Percentiles rank a stretch among this genome's conserved stretches.
phyloP scores from a whole-genome alignment of 2,797 vertebrate genomes.

The Pelodytes ibericus region DNA sequence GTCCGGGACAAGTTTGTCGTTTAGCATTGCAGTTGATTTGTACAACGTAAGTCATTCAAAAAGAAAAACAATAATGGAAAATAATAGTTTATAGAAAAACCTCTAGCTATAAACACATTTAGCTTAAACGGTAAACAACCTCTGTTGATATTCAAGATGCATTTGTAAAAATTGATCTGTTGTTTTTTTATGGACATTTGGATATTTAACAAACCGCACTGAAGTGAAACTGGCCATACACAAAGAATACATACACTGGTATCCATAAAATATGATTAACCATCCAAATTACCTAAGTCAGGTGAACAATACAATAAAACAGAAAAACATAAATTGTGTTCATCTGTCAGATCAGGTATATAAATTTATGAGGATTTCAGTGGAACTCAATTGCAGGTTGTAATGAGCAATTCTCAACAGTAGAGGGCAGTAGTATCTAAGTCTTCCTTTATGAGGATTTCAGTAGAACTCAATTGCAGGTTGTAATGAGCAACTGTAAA shows the following conservation, averaged over 20 bases:
- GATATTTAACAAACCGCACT: background rate
- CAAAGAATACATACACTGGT: background rate
- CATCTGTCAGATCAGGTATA: no score
- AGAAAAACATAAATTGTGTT: slow-evolving; percentile 24
- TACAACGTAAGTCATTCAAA: no score
- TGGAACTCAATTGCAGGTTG: no score
- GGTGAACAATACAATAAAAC: slow-evolving; percentile 37
- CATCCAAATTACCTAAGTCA: slow-evolving; percentile 26
- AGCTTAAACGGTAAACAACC: background rate
- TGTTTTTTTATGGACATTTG: background rate
- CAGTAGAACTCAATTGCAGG: no score
- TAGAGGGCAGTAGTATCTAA: no score
- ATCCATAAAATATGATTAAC: slow-evolving; percentile 5
- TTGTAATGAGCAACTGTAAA: no score
- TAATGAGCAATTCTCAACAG: no score
- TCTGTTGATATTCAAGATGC: background rate
- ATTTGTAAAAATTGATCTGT: background rate
- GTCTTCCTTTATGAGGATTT: no score
- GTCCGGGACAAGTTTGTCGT: no score
- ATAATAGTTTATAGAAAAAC: background rate
- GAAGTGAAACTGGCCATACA: background rate
- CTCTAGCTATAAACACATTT: background rate
- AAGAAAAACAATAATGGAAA: background rate
- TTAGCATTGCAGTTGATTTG: no score
- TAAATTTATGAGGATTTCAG: no score